Base-by-base conservation (phyloP, 2,797 vertebrate genomes). In the Gila robusta region DNA sequence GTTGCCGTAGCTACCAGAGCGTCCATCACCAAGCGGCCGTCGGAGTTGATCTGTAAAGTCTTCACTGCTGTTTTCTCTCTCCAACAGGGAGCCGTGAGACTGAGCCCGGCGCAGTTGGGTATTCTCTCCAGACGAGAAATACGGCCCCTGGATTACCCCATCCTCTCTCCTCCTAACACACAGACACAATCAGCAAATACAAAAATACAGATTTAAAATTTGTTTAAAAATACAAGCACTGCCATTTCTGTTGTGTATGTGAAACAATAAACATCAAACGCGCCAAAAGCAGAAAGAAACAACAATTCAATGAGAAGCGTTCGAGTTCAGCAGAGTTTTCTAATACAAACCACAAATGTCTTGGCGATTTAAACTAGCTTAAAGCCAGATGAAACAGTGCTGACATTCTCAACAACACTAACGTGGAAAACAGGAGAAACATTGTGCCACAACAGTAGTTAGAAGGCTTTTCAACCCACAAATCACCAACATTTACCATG, bases 21-120 rank as follows among this genome's bases (percentile, higher is more conserved):
- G 91, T 1, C 92, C 91, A 23, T 92, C 93, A 6, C 83, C 87
- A 0, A 93, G 93, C 11, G 92, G 92, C 4, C 93, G 92, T 17
- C 91, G 88, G 23, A 92, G 77, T 21, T 92, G 89, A 21, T 59
- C 71, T 7, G 4, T 37, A 71, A 91, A 93, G 69, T 91, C 92
- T 76, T 92, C 92, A 1, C 59, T 62, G 37, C 41, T 73, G 12
- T 73, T 77, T 7, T 96, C 96, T 44, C 92, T 91, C 47, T 96
- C 95, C 37, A 96, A 91, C 76, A 99, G 91, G 0, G 97, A 98
- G 28, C 97, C 95, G 0, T 99, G 96, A 7, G 97, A 98, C 77
- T 96, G 97, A 0, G 96, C 95, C 54, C 97, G 93, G 5, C 96
- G 96, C 35, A 99, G 93, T 4, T 79, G 86, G 1, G 90, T 93